A percentile compares a stretch with the other conserved stretches of the same genome.
Evolutionary conservation across 2,797 vertebrate genomes (phyloP).

Genomic region (Hafferia zeledoni): DNA sequence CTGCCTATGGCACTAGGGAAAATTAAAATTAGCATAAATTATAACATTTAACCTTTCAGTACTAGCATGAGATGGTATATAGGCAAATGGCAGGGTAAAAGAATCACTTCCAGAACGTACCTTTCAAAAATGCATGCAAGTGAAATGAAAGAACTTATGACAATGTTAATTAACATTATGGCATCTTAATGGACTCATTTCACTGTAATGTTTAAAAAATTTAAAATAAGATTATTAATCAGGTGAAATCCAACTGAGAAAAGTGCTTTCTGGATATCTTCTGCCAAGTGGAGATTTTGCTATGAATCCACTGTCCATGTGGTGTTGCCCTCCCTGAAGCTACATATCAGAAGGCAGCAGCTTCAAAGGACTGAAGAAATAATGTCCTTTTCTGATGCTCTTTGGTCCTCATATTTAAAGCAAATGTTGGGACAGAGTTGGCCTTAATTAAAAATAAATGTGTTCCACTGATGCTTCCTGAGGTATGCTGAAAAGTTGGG

Average conservation of each 20-base stretch:
- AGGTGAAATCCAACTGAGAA: constrained; percentile 54
- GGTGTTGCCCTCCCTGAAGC: constrained; percentile 1
- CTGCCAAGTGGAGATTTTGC: constrained; percentile 4
- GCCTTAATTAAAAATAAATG: constrained; percentile 62
- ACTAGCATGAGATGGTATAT: constrained; percentile 49
- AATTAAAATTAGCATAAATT: constrained; percentile 78
- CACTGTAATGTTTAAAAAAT: constrained; percentile 46
- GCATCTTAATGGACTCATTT: constrained; percentile 51
- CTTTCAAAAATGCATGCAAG: constrained; percentile 63
- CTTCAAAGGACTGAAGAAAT: constrained; percentile 61
- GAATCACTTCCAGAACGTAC: constrained; percentile 18
- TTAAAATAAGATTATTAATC: constrained; percentile 60
- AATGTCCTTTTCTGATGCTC: constrained; percentile 49
- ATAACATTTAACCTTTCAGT: constrained; percentile 65
- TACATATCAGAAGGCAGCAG: constrained; percentile 30
- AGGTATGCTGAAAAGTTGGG: constrained; percentile 18
- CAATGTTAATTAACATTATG: constrained; percentile 66
- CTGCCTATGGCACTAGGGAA: constrained; percentile 56
- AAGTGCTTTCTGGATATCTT: constrained; percentile 24
- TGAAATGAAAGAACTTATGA: constrained; percentile 66
- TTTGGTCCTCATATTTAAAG: constrained; percentile 67
- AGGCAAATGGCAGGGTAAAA: constrained; percentile 19
- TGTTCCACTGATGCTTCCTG: constrained; percentile 47
- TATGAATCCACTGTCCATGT: neutral
- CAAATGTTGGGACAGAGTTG: constrained; percentile 59